A percentile compares a stretch with the other conserved stretches of the same genome.
phyloP scores from a whole-genome alignment of 2,113 vertebrate genomes.

The Toxotes jaculatrix region DNA sequence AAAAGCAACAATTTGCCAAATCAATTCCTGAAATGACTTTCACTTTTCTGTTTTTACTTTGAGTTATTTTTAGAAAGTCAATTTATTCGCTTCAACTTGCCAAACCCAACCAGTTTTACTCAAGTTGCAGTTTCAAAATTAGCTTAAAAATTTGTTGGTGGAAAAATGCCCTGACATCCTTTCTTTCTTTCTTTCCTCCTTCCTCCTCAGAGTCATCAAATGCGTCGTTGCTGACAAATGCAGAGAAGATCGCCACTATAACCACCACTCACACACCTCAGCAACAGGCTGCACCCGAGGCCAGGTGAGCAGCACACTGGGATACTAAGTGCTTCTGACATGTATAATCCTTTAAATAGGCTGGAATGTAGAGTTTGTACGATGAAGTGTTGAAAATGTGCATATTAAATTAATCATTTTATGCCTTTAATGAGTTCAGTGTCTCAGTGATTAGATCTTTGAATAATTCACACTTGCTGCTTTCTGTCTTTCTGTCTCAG shows the following conservation, averaged over 20 bases:
- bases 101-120: not conserved
- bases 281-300: conserved; percentile 89
- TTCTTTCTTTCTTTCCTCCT: conserved; percentile 9
- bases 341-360: not conserved
- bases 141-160: not conserved
- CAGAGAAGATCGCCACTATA: conserved; percentile 99
- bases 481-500: conserved; percentile 78
- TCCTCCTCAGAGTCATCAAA: conserved; percentile 92
- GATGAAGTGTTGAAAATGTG: not conserved
- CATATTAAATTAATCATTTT: not conserved
- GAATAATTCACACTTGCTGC: not conserved
- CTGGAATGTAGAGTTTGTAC: not conserved
- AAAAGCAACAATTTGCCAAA: conserved; percentile 24
- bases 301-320: conserved; percentile 86
- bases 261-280: conserved; percentile 97
- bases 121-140: not conserved
- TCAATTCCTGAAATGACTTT: not conserved
- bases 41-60: not conserved
- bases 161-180: not conserved
- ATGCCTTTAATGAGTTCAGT: not conserved
- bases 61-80: not conserved
- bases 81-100: not conserved
- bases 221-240: conserved; percentile 97
- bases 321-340: not conserved
- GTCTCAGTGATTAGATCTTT: not conserved